phyloP scores from a whole-genome alignment of 2,888 invertebrate species.

The Microdon myrmicae region DNA sequence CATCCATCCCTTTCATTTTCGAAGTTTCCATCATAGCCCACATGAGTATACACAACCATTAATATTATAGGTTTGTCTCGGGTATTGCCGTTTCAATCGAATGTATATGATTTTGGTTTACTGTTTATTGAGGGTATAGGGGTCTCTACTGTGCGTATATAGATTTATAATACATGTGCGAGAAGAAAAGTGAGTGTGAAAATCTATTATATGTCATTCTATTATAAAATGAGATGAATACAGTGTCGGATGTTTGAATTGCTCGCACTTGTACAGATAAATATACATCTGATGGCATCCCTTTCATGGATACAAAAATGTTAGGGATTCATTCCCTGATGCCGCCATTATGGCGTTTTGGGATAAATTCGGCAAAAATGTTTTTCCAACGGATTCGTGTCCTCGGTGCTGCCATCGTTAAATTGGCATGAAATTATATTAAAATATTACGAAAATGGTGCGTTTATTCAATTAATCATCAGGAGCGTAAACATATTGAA shows the following conservation, averaged over 20 bases:
- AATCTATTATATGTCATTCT: constrained; percentile 10
- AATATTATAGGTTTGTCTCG: too few species aligned
- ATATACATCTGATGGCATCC: constrained; percentile 31
- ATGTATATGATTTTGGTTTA: too few species aligned
- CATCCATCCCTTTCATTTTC: too few species aligned
- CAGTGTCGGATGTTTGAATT: too few species aligned
- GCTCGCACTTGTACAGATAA: too few species aligned
- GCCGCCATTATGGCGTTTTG: constrained; percentile 88
- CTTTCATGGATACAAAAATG: constrained; percentile 53
- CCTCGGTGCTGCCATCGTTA: constrained; percentile 18
- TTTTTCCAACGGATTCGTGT: constrained; percentile 36
- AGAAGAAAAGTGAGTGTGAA: constrained; percentile 46
- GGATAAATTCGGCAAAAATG: constrained; percentile 59
- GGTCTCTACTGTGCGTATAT: too few species aligned
- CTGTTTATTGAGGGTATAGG: too few species aligned
- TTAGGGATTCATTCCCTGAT: constrained; percentile 41
- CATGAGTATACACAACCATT: too few species aligned
- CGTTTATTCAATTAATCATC: constrained; percentile 1
- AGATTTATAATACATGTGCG: constrained; percentile 39
- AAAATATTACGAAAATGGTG: constrained; percentile 26
- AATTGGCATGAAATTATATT: constrained; percentile 17
- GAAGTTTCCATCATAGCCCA: too few species aligned
- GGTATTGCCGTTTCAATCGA: too few species aligned
- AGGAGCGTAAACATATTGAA: neutral
- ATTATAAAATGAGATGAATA: too few species aligned